Evolutionary conservation across 2,888 invertebrate species (phyloP).

Genomic region (Sclerodermus sp.): DNA sequence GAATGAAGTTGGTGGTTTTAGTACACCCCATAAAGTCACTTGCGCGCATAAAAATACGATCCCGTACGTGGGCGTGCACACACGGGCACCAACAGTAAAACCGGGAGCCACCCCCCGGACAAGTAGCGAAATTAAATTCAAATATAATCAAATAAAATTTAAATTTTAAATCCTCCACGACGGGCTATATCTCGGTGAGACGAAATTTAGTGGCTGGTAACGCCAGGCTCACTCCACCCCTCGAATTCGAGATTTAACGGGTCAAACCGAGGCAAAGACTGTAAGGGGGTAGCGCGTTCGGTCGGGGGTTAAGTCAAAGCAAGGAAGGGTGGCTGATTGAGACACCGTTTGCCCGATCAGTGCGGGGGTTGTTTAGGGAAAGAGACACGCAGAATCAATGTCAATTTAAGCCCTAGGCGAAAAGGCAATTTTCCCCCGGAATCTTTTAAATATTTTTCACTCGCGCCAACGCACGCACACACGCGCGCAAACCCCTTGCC

Average conservation of each 20-base stretch:
- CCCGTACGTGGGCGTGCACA: too few relatives aligned
- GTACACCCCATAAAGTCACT: too few relatives aligned
- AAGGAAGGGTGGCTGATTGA: slow-evolving; percentile 50
- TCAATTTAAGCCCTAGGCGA: too few relatives aligned
- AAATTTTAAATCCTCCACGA: slow-evolving; percentile 52
- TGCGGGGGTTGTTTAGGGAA: too few relatives aligned
- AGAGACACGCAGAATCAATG: too few relatives aligned
- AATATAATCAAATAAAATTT: slow-evolving; percentile 59
- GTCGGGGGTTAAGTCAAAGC: slow-evolving; percentile 30
- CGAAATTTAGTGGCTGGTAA: slow-evolving; percentile 40
- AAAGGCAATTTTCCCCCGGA: too few relatives aligned
- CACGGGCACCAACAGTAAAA: too few relatives aligned
- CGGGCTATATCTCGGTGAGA: slow-evolving; percentile 20
- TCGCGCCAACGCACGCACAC: too few relatives aligned
- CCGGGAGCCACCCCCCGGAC: not conserved
- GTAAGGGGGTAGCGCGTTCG: slow-evolving; percentile 10
- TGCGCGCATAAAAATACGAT: too few relatives aligned
- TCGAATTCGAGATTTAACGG: slow-evolving; percentile 47
- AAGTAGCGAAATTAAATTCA: slow-evolving; percentile 49
- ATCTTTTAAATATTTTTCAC: too few relatives aligned
- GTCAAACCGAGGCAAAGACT: slow-evolving; percentile 41
- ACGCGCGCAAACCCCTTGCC: too few relatives aligned
- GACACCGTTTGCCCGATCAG: slow-evolving; percentile 11
- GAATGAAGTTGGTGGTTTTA: too few relatives aligned
- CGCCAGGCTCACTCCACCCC: slow-evolving; percentile 4